These are phyloP conservation scores for Sarcophaga variegata DNA, from an alignment of 2,888 invertebrate genomes.

Conservation along the genomic window DNA sequence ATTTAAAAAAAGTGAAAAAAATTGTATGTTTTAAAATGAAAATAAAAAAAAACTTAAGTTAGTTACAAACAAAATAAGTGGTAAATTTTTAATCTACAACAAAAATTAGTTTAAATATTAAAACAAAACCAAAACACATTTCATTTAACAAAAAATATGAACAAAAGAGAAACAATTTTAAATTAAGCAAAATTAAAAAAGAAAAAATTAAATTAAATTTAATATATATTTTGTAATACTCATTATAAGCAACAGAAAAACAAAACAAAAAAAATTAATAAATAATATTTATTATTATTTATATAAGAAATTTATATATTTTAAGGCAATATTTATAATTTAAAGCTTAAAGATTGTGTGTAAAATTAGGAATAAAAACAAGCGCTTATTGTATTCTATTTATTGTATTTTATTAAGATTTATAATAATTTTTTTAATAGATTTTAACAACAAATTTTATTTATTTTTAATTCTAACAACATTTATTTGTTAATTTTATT, in stretches of 20 bases:
- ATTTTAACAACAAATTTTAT: not conserved
- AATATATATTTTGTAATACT: slow-evolving; percentile 65
- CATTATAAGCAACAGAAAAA: slow-evolving; percentile 29
- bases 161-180: slow-evolving; percentile 2
- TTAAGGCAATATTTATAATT: slow-evolving; percentile 24
- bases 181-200: slow-evolving; percentile 29
- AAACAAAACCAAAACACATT: too few relatives aligned
- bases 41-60: slow-evolving; percentile 15
- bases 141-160: not conserved
- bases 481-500: too few relatives aligned
- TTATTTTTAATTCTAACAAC: not conserved
- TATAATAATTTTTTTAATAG: not conserved
- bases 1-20: slow-evolving; percentile 26
- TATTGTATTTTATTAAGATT: slow-evolving; percentile 47
- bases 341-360: slow-evolving; percentile 32
- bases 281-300: slow-evolving; percentile 18
- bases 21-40: slow-evolving; percentile 5
- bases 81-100: too few relatives aligned
- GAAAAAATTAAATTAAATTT: slow-evolving; percentile 9
- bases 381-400: slow-evolving; percentile 44
- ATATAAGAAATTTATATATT: slow-evolving; percentile 5
- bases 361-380: slow-evolving; percentile 19
- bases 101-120: too few relatives aligned
- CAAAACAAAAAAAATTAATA: not conserved
- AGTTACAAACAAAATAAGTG: not conserved